phyloP scores from a whole-genome alignment of 2,797 vertebrate genomes.

The Danio jaintianensis region DNA sequence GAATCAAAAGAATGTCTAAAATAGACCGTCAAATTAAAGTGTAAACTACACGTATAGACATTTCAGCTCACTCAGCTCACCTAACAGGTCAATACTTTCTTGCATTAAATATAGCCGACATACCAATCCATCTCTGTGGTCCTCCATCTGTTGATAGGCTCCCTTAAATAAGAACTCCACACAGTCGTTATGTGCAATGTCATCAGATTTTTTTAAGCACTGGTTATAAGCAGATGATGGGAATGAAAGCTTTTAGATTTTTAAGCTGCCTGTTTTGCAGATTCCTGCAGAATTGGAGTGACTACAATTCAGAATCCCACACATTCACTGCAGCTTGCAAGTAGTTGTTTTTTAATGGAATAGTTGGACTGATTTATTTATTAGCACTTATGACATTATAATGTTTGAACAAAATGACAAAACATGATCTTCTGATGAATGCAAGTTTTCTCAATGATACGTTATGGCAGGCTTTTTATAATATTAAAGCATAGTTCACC shows the following conservation, averaged over 20 bases:
- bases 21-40: no score
- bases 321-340: not conserved
- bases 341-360: not conserved
- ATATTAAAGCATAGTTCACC: no score
- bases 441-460: no score
- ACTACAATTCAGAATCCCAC: not conserved
- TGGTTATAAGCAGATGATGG: slow-evolving; percentile 26
- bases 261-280: not conserved
- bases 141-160: slow-evolving; percentile 42
- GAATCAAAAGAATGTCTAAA: no score
- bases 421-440: no score
- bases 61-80: no score
- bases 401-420: no score
- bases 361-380: not conserved
- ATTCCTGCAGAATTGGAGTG: not conserved
- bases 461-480: no score
- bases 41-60: no score
- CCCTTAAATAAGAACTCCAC: slow-evolving; percentile 35
- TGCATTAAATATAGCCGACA: slow-evolving; percentile 41
- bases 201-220: slow-evolving; percentile 23
- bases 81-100: not conserved
- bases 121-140: slow-evolving; percentile 35
- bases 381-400: no score
- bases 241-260: not conserved
- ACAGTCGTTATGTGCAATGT: slow-evolving; percentile 20